phyloP scores from a whole-genome alignment of 2,113 vertebrate species.

The Hoplias malabaricus region DNA sequence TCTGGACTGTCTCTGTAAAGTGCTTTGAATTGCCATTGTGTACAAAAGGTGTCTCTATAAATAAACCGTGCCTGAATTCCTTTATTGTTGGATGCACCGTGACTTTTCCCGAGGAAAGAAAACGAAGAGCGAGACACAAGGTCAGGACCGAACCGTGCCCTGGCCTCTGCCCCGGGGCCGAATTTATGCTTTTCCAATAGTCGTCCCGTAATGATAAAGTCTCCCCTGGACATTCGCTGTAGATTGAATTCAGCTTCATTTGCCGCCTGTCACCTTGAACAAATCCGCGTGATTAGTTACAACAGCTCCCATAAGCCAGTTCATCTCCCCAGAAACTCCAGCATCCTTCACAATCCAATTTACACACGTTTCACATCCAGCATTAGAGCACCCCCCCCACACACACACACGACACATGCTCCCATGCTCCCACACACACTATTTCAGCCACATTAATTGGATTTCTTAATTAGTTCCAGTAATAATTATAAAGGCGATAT shows the following conservation, averaged over 20 bases:
- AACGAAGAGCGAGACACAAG: background rate
- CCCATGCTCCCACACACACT: conserved; percentile 55
- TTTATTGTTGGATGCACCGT: no score
- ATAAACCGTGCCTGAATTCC: no score
- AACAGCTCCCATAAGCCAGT: conserved; percentile 63
- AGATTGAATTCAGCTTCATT: conserved; percentile 46
- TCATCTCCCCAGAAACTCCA: conserved; percentile 73
- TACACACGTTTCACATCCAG: conserved; percentile 62
- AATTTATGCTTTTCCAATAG: conserved; percentile 35
- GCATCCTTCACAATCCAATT: conserved; percentile 60
- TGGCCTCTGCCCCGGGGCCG: background rate
- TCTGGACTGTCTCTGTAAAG: no score
- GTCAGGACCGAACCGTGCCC: conserved; percentile 17
- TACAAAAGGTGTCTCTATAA: no score
- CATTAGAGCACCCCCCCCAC: conserved; percentile 27
- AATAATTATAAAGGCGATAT: conserved; percentile 71
- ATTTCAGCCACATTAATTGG: conserved; percentile 74
- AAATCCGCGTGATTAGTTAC: conserved; percentile 71
- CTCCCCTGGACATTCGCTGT: conserved; percentile 10
- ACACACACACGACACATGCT: conserved; percentile 22
- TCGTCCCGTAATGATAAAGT: conserved; percentile 20
- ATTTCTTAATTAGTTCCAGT: conserved; percentile 77
- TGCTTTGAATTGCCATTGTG: no score
- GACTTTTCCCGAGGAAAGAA: background rate
- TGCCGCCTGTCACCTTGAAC: conserved; percentile 75